Evolutionary conservation across 2,888 invertebrate genomes (phyloP), one percentile per base, ranked within the genome.

Genomic region (Cephonodes hylas): DNA sequence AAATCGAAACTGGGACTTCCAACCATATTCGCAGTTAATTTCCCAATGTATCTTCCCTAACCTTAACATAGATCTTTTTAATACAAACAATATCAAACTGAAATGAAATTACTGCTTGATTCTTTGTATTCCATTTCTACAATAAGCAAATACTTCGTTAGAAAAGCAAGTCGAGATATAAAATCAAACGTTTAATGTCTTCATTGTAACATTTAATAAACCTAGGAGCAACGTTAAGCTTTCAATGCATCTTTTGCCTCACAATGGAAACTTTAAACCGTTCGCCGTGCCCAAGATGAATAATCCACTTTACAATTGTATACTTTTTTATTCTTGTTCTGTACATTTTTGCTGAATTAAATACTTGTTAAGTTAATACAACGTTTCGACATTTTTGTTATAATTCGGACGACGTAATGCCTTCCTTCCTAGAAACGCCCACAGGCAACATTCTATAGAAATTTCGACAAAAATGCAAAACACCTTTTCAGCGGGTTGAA

Each of bases 161-260:
- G n/a, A 18, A 7, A 31, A 31, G 4, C 3, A 1, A 1, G 31
- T 18, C 2, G 10, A 53, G 53, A 15, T 25, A n/a, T 48, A 15
- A 31, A 18, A 48, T 27, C 15, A 53, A 27, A 53, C 27, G 31
- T 27, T 53, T 42, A 38, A 48, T 53, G 31, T 56, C 65, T 62
- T 70, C 64, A 64, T 66, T 64, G 31, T 62, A 20, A 23, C 18
- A 34, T 18, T 20, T 42, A 8, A 44, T 23, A 42, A 46, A 18
- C 18, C 31, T 53, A 31, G 18, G 53, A 53, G 31, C 1, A 27
- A 31, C 27, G 27, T 27, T 53, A 10, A 27, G 53, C 53, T 53
- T 31, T 15, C 53, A 18, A 7, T 31, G 13, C 53, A 18, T 48
- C 48, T 27, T 53, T 53, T 53, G 27, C 18, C 8, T 31, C 31